phyloP scores from a whole-genome alignment of 2,797 vertebrate genomes.

The Podargus strigoides region DNA sequence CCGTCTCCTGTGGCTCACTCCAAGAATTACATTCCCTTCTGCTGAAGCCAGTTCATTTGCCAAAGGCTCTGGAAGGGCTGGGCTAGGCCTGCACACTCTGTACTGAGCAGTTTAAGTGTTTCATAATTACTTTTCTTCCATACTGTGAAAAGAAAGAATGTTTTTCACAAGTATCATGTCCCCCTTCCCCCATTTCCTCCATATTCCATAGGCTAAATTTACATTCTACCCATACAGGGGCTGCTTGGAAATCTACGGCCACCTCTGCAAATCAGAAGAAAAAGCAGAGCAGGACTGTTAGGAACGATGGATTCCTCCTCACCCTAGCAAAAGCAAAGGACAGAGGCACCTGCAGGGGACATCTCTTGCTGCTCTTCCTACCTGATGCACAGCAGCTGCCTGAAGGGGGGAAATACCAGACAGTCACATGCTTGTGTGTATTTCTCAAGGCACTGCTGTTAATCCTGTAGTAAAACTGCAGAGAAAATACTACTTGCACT shows the following conservation, averaged over 20 bases:
- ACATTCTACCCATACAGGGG: slow-evolving; percentile 61
- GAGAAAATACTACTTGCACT: not conserved
- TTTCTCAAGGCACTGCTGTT: not conserved
- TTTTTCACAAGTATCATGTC: not conserved
- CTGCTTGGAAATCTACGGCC: slow-evolving; percentile 76
- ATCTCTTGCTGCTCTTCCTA: not conserved
- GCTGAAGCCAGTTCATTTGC: not conserved
- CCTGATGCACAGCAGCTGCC: not conserved
- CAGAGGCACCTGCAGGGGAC: not conserved
- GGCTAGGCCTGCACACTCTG: accelerated
- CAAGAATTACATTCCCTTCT: not conserved
- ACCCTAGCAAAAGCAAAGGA: not conserved
- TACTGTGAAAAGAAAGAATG: not conserved
- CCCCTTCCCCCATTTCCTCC: not conserved
- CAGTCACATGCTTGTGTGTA: not conserved
- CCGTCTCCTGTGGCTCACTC: not conserved
- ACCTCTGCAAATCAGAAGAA: slow-evolving; percentile 69
- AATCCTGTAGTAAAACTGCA: not conserved
- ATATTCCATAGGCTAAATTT: not conserved
- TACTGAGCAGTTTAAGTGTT: not conserved
- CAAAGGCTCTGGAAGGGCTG: not conserved
- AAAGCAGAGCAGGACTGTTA: slow-evolving; percentile 50
- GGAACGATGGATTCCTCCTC: not conserved
- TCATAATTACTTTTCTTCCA: not conserved
- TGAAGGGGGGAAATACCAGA: not conserved